Evolutionary conservation across 2,888 invertebrate genomes (phyloP).

Genomic region (Mactromeris polynyma): DNA sequence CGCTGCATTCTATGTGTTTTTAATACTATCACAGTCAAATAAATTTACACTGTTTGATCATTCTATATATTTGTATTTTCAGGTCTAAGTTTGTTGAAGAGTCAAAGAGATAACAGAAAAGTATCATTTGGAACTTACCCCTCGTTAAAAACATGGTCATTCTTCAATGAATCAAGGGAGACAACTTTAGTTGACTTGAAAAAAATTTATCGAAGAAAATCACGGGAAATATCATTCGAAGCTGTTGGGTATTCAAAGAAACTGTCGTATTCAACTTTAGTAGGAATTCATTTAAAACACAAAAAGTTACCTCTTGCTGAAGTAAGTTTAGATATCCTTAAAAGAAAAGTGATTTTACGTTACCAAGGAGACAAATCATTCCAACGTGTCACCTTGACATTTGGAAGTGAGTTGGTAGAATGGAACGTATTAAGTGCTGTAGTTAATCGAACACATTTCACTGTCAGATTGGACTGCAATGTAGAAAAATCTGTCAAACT

Average conservation of each 20-base stretch:
- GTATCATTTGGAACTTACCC: slow-evolving; percentile 22
- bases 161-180: slow-evolving; percentile 69
- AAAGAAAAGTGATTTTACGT: slow-evolving; percentile 74
- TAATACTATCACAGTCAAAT: no score
- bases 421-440: slow-evolving; percentile 75
- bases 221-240: slow-evolving; percentile 74
- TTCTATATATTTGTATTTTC: slow-evolving; percentile 44
- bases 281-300: slow-evolving; percentile 73
- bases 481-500: slow-evolving; percentile 62
- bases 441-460: slow-evolving; percentile 71
- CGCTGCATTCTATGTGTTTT: no score
- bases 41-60: neutral
- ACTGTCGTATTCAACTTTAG: slow-evolving; percentile 65
- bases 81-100: slow-evolving; percentile 73
- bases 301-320: slow-evolving; percentile 79
- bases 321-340: slow-evolving; percentile 73
- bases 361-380: slow-evolving; percentile 81
- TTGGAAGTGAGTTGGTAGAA: slow-evolving; percentile 69
- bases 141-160: slow-evolving; percentile 68
- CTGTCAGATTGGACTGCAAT: slow-evolving; percentile 75
- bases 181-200: slow-evolving; percentile 59
- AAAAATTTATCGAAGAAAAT: slow-evolving; percentile 69
- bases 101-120: slow-evolving; percentile 11
- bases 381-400: slow-evolving; percentile 73
- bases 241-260: slow-evolving; percentile 62